phyloP scores from a whole-genome alignment of 2,797 vertebrate species.

The Acipenser transmontanus region DNA sequence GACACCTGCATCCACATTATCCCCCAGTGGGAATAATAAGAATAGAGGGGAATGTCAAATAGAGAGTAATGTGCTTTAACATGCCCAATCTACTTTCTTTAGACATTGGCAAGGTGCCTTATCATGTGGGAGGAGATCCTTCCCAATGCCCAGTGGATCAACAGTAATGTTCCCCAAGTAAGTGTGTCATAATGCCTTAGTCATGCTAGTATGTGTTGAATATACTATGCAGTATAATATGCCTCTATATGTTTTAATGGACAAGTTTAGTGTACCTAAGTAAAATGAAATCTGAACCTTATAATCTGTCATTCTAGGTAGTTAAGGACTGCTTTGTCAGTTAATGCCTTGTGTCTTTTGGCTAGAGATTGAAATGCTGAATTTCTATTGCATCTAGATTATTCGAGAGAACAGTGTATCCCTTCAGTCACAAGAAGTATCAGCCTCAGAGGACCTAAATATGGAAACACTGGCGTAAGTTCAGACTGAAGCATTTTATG shows the following conservation, averaged over 20 bases:
- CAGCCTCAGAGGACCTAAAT: conserved; percentile 84
- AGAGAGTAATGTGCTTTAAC: too few species aligned
- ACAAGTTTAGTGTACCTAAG: too few species aligned
- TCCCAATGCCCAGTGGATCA: conserved; percentile 89
- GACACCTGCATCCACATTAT: too few species aligned
- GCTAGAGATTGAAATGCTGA: too few species aligned
- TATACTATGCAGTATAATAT: neutral
- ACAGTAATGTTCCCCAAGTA: conserved; percentile 93
- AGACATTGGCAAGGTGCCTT: conserved; percentile 92
- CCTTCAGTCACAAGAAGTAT: conserved; percentile 63
- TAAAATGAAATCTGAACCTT: too few species aligned
- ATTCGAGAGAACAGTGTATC: conserved; percentile 84
- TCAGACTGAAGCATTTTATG: neutral
- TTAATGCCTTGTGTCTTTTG: conserved; percentile 6
- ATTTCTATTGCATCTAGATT: conserved; percentile 54
- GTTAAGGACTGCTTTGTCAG: too few species aligned
- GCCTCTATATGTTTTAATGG: too few species aligned
- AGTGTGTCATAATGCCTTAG: conserved; percentile 27
- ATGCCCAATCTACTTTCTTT: conserved; percentile 16
- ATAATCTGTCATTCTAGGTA: too few species aligned
- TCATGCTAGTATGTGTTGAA: neutral
- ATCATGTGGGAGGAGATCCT: conserved; percentile 98
- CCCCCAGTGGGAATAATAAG: too few species aligned
- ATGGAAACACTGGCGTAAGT: conserved; percentile 93
- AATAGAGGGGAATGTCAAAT: too few species aligned